Percentiles rank a stretch among this genome's conserved stretches.
Conservation (phyloP, 1,140 invertebrate species). For the Drosophila subobscura region DNA sequence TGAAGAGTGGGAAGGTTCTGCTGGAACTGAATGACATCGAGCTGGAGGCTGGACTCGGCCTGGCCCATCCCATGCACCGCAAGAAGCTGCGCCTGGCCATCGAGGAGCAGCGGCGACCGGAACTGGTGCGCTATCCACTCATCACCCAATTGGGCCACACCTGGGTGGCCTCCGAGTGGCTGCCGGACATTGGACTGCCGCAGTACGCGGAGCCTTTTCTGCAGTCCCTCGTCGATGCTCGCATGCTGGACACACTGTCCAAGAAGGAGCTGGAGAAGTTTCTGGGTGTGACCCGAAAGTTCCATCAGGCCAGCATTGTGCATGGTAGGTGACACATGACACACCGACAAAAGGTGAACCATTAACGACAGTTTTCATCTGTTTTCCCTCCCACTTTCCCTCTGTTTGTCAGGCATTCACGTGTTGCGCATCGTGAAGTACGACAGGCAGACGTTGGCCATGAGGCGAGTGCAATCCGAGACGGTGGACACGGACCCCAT, state of each 20-base stretch:
- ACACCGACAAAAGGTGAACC: not conserved
- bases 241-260: slow-evolving; percentile 95
- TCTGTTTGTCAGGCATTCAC: slow-evolving; percentile 87
- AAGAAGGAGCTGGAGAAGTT: slow-evolving; percentile 97
- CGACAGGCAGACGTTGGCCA: slow-evolving; percentile 94
- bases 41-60: slow-evolving; percentile 93
- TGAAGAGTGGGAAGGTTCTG: slow-evolving; percentile 97
- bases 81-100: slow-evolving; percentile 97
- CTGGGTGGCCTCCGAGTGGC: slow-evolving; percentile 96
- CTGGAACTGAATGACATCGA: slow-evolving; percentile 95
- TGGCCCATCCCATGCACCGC: slow-evolving; percentile 94
- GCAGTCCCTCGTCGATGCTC: slow-evolving; percentile 95
- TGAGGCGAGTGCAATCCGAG: slow-evolving; percentile 94
- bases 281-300: slow-evolving; percentile 94
- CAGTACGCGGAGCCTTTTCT: slow-evolving; percentile 95
- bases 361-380: not conserved
- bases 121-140: slow-evolving; percentile 92
- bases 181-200: slow-evolving; percentile 94
- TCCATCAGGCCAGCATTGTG: slow-evolving; percentile 96
- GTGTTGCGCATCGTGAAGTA: slow-evolving; percentile 95
- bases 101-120: slow-evolving; percentile 94
- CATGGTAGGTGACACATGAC: slow-evolving; percentile 86
- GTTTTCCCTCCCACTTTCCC: not conserved
- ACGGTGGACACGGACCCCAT: slow-evolving; percentile 94
- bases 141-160: slow-evolving; percentile 94